phyloP scores from a whole-genome alignment of 2,888 invertebrate genomes.

The Flabesymbios commensalis region DNA sequence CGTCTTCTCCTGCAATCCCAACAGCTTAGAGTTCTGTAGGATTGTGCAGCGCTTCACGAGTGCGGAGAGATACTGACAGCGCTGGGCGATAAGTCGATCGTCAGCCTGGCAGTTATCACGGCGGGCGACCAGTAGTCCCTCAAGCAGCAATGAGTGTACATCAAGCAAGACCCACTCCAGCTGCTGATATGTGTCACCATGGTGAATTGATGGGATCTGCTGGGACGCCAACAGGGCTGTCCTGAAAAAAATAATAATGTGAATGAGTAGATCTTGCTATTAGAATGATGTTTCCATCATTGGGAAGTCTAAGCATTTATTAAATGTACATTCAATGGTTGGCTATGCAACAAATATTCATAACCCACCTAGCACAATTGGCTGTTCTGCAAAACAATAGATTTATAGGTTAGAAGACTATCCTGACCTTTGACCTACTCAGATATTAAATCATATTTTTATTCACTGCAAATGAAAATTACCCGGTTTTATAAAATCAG shows the following conservation, averaged over 20 bases:
- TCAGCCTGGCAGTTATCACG: conserved; percentile 30
- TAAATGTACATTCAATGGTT: too few species aligned
- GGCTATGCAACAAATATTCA: too few species aligned
- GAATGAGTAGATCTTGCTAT: too few species aligned
- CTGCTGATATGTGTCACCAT: conserved; percentile 56
- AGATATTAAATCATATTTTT: too few species aligned
- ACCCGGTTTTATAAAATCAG: too few species aligned
- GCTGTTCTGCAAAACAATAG: too few species aligned
- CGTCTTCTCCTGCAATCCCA: conserved; percentile 54
- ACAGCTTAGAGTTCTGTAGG: conserved; percentile 47
- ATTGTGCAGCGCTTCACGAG: conserved; percentile 53
- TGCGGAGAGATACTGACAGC: conserved; percentile 53
- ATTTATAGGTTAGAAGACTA: too few species aligned
- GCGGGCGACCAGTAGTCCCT: conserved; percentile 39
- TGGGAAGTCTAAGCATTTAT: too few species aligned
- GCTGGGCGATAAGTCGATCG: conserved; percentile 41
- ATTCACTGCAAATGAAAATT: too few species aligned
- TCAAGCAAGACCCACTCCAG: conserved; percentile 58
- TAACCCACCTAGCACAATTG: too few species aligned
- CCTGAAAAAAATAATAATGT: conserved; percentile 43
- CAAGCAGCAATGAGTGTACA: conserved; percentile 51
- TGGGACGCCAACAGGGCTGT: conserved; percentile 51
- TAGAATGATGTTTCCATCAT: too few species aligned
- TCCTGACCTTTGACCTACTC: too few species aligned
- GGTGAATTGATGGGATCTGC: conserved; percentile 45